Evolutionary conservation across 2,888 invertebrate species (phyloP), one percentile per base, ranked within the genome.

Genomic region (Eumerus sabulonum): DNA sequence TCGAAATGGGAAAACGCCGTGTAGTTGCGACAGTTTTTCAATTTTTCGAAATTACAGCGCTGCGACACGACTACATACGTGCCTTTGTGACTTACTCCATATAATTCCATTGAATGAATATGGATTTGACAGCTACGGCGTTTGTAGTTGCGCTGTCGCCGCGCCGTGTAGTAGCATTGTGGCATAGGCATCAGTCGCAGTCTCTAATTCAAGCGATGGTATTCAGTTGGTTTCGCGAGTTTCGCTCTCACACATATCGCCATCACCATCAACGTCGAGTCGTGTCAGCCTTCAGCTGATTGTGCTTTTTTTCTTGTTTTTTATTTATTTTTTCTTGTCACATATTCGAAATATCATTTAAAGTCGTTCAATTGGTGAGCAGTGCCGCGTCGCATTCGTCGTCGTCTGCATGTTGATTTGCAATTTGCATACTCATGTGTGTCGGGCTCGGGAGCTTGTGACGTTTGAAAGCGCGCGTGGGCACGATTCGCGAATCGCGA

Each of bases 251-350:
- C 54, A 54, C 47, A 62, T 38, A 47, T 40, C 9, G 19, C 19
- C 27, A 27, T 62, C n/a, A n/a, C n/a, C n/a, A n/a, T n/a, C n/a
- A n/a, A n/a, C 36, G 38, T n/a, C 9, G 18, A 63, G 47, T 40
- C 60, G 48, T 48, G 67, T 59, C 60, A 74, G 66, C 74, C 19
- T 70, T 76, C 56, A 56, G 57, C 54, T 76, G 38, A 66, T 51
- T 74, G 40, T 51, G 35, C 35, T 68, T 36, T 27, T 35, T 53
- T 35, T 38, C 19, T 53, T 4, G 7, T 68, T 60, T 60, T 54
- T 4, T 57, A 57, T 48, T 12, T 27, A 27, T 27, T 27, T 27
- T 27, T 27, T 27, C 27, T 7, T 27, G 3, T 27, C 27, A 2
- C 7, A 27, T 27, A 27, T 27, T 27, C 27, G 27, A 27, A 27